A percentile compares a stretch with the other conserved stretches of the same genome.
Evolutionary conservation across 2,113 vertebrate species (phyloP).

Genomic region (Narcine bancroftii): DNA sequence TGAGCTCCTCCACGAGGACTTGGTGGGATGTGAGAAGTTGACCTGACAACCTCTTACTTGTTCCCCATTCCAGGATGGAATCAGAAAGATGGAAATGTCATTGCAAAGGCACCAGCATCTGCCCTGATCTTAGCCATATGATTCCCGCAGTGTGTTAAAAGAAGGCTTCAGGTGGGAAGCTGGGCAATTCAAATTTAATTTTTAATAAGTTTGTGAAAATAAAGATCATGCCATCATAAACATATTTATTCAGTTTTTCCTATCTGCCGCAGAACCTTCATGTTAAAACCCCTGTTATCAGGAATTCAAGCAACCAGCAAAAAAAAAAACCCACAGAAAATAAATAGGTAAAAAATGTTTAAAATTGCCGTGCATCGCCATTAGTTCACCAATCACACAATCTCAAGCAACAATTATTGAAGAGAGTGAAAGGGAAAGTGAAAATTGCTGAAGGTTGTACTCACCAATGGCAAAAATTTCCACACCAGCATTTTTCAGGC

Average conservation of each 20-base stretch:
- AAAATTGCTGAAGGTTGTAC: slow-evolving; percentile 29
- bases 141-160: neutral
- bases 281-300: too few relatives aligned
- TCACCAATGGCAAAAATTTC: slow-evolving; percentile 86
- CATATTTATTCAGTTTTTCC: neutral
- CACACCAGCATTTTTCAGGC: slow-evolving; percentile 68
- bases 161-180: neutral
- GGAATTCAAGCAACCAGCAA: too few relatives aligned
- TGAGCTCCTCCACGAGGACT: neutral
- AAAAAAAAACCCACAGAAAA: too few relatives aligned
- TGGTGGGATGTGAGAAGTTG: neutral
- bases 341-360: too few relatives aligned
- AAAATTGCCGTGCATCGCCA: too few relatives aligned
- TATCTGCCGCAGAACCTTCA: neutral
- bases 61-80: neutral
- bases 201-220: neutral
- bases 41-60: neutral
- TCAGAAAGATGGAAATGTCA: neutral
- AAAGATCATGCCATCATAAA: neutral
- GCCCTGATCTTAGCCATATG: neutral
- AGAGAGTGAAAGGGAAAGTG: neutral
- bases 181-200: neutral
- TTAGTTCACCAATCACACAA: too few relatives aligned
- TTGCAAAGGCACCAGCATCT: neutral
- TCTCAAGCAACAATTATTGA: neutral